phyloP scores from a whole-genome alignment of 2,113 vertebrate genomes.

The Thunnus thynnus region DNA sequence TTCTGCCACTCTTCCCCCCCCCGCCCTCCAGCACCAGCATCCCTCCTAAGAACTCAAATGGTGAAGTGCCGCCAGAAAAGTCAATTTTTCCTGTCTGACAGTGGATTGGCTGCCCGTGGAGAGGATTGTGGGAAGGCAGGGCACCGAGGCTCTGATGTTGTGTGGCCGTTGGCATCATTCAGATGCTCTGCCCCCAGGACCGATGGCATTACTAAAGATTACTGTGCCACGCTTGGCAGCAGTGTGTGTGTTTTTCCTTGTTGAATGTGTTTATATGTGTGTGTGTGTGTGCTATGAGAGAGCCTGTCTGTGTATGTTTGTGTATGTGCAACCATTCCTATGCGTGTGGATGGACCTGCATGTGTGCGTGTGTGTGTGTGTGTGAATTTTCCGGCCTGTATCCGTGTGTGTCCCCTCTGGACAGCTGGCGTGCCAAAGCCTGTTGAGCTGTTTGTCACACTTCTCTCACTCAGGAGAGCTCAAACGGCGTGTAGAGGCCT shows the following conservation, averaged over 20 bases:
- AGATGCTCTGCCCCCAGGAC: conserved; percentile 69
- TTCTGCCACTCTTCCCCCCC: conserved; percentile 1
- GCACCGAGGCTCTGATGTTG: conserved; percentile 70
- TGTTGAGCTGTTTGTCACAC: conserved; percentile 82
- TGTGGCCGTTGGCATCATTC: conserved; percentile 72
- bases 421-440: conserved; percentile 79
- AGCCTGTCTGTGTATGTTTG: background rate
- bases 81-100: conserved; percentile 52
- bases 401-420: conserved; percentile 64
- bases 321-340: conserved; percentile 19
- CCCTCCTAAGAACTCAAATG: conserved; percentile 35
- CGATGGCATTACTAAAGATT: conserved; percentile 74
- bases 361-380: conserved; percentile 21
- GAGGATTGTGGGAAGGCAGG: conserved; percentile 75
- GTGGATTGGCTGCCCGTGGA: conserved; percentile 53
- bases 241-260: conserved; percentile 39
- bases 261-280: conserved; percentile 17
- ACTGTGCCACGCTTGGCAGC: conserved; percentile 66
- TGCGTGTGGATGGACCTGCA: conserved; percentile 41
- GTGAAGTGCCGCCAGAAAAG: conserved; percentile 57
- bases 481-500: conserved; percentile 65
- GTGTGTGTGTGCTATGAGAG: background rate
- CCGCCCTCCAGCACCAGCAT: conserved; percentile 2
- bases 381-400: conserved; percentile 26
- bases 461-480: conserved; percentile 75